Base-by-base conservation (phyloP, 2,888 invertebrate species). In the Diplazon laetatorius region DNA sequence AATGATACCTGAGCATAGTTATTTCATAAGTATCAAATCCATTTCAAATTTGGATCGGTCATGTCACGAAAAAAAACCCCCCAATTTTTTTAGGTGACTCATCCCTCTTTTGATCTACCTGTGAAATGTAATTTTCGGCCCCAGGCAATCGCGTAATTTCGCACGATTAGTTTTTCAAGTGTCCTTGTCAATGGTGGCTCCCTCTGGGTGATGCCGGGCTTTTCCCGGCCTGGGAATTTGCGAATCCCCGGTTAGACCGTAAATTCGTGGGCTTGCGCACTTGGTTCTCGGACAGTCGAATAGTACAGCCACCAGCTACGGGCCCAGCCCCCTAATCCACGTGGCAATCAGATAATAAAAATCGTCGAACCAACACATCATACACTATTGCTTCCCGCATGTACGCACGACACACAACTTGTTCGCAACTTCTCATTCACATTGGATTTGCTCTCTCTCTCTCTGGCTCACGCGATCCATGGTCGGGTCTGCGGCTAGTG, bases 221-320 rank as follows among this genome's bases (percentile, higher is more conserved):
- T 73, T 77, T 72, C 68, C 77, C 68, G 14, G 20, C 35, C 10
- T 14, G 42, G 12, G 62, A 37, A 59, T 39, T 57, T 20, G 18
- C 48, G 8, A n/a, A 12, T 1, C 6, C 6, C 25, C 12, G 63
- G 42, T 25, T 46, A n/a, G 52, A 25, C 66, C 42, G 55, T 62
- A n/a, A 71, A 82, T 74, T 77, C 20, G 79, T 70, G 62, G 70
- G 72, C n/a, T 80, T 52, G 74, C 70, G 74, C 30, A 60, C n/a
- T 37, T 12, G 55, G 68, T 60, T 39, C 46, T 37, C 25, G 55
- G 55, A 60, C 52, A 59, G 46, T 20, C 62, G 55, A 76, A 84
- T 80, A 84, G 63, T 84, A 75, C 60, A 46, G 78, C 84, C 86
- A 85, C 85, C 85, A 84, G 84, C 65, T 75, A 81, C 20, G 60